Conservation (phyloP, 2,113 vertebrate genomes). For the Dryoscopus gambensis region DNA sequence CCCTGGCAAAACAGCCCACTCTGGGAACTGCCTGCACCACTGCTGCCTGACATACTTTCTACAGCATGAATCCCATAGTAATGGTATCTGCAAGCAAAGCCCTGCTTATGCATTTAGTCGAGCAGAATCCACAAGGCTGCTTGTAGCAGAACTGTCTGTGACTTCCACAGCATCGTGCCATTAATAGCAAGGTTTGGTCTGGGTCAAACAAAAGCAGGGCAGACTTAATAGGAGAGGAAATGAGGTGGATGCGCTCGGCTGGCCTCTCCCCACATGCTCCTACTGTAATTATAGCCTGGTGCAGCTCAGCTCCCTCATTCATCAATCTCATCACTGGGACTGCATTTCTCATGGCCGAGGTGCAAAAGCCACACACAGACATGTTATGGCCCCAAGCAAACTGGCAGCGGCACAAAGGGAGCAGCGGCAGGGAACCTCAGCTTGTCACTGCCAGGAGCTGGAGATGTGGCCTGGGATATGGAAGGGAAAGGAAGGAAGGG, state of each 20-base stretch:
- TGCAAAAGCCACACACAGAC: not conserved
- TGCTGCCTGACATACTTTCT: conserved; percentile 38
- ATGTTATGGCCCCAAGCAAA: not conserved
- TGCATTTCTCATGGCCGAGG: not conserved
- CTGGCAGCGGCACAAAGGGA: not conserved
- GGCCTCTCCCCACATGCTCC: not conserved
- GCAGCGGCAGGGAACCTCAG: not conserved
- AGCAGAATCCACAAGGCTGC: not conserved
- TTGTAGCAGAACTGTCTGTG: conserved; percentile 20
- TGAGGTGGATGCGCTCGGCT: conserved; percentile 29
- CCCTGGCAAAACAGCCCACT: not conserved
- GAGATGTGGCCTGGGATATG: not conserved
- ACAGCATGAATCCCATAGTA: not conserved
- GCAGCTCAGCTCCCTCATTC: not conserved
- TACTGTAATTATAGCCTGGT: conserved; percentile 12
- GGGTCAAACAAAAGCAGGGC: conserved; percentile 50
- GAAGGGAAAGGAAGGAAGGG: not conserved
- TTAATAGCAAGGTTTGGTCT: conserved; percentile 33
- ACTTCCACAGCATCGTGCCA: not conserved
- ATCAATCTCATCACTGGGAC: not conserved
- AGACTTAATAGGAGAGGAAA: conserved; percentile 56
- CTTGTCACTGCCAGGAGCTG: not conserved
- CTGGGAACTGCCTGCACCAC: not conserved
- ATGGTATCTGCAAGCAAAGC: not conserved
- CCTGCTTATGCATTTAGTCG: not conserved